Evolutionary conservation across 1,140 invertebrate genomes (phyloP).

Genomic region (Aphaenogaster rudis): DNA sequence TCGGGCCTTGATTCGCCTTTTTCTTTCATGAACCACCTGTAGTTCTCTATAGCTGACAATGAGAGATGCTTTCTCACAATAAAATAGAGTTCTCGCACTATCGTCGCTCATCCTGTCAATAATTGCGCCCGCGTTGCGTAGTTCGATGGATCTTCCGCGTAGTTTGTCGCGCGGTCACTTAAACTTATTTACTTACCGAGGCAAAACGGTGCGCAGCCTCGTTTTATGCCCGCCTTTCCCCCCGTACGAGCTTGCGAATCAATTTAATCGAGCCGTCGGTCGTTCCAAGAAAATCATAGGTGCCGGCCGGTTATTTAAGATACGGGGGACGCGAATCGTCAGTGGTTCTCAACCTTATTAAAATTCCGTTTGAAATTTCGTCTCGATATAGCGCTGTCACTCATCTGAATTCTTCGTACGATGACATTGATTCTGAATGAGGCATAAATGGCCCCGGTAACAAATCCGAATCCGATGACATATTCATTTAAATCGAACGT

Average conservation of each 20-base stretch:
- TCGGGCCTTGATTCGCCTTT: background rate
- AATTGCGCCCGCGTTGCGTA: background rate
- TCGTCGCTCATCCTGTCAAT: background rate
- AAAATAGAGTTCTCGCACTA: conserved; percentile 17
- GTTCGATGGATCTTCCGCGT: background rate
- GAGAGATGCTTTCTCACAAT: background rate
- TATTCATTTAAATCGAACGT: background rate
- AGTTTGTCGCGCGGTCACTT: conserved; percentile 70
- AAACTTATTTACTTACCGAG: conserved; percentile 81
- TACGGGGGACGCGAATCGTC: conserved; percentile 72
- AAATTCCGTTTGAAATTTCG: background rate
- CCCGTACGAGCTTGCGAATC: conserved; percentile 78
- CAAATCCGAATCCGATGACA: background rate
- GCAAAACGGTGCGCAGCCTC: conserved; percentile 66
- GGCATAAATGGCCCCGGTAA: no score
- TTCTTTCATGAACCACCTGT: conserved; percentile 12
- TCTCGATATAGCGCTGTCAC: background rate
- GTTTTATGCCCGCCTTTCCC: conserved; percentile 38
- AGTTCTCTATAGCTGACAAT: background rate
- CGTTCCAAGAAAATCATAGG: conserved; percentile 84
- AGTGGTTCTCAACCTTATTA: conserved; percentile 76
- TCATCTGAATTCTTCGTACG: background rate
- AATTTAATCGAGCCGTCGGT: conserved; percentile 83
- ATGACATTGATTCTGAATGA: background rate
- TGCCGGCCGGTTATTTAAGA: conserved; percentile 82